Evolutionary conservation across 1,140 invertebrate genomes (phyloP), one percentile per base, ranked within the genome.

Genomic region (Paraescarpia echinospica): DNA sequence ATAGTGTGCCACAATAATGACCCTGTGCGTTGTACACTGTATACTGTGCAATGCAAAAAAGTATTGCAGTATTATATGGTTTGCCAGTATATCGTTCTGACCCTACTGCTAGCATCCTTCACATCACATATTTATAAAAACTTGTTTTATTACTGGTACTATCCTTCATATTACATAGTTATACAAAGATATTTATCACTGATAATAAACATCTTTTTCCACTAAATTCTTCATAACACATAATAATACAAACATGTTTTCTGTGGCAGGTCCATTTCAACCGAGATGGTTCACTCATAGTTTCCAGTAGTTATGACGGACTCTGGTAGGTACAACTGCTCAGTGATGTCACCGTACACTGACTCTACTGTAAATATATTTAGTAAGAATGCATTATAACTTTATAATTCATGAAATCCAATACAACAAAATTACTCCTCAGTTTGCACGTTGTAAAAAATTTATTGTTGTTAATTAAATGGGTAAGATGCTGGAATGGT

Each of bases 261-360:
- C 34, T 89, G 91, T 92, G 27, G 33, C 93, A 93, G 93, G 93
- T 93, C 92, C 98, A 99, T 96, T 99, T 99, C 95, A 99, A 99
- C 96, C 97, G 99, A 96, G 99, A 99, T 96, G 99, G 99, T 9
- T 99, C 98, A 34, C 97, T 99, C 90, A 99, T 99, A 96, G 98
- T 99, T 2, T 99, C 99, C 33, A 99, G 98, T 94, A 99, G 99
- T 97, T 99, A 99, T 96, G 99, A 99, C 97, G 99, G 99, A 18
- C 97, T 99, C 94, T 93, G 92, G 93, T 93, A 88, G 91, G 77
- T 89, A 27, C 18, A 91, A 35, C 34, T 34, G n/a, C 22, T 91
- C 1, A 35, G 14, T 48, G 34, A 6, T 91, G 41, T 34, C 41
- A 48, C 8, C 14, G 4, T 90, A 34, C 33, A 27, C 18, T 90